phyloP scores from a whole-genome alignment of 2,797 vertebrate genomes.

The Anguilla anguilla region DNA sequence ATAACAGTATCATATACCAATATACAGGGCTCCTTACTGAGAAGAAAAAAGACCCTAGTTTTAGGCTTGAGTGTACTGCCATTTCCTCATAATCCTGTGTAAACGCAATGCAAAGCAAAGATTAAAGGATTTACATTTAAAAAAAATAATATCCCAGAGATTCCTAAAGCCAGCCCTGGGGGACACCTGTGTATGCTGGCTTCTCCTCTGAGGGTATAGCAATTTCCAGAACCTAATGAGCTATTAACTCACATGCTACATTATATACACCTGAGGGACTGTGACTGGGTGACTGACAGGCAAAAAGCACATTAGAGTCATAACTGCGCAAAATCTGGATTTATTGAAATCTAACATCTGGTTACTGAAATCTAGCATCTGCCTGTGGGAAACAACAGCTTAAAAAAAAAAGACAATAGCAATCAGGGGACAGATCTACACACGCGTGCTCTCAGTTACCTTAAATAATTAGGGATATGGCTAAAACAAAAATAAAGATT shows the following conservation, averaged over 20 bases:
- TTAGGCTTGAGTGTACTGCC: background rate
- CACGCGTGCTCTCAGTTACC: background rate
- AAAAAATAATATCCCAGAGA: background rate
- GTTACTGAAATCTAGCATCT: background rate
- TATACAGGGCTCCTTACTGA: background rate
- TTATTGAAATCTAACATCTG: background rate
- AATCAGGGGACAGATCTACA: background rate
- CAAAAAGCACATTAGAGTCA: background rate
- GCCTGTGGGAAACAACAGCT: background rate
- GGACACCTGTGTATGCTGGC: background rate
- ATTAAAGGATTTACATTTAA: background rate
- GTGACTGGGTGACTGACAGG: background rate
- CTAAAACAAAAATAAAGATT: background rate
- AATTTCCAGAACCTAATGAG: background rate
- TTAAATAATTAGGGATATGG: background rate
- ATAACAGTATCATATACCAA: background rate
- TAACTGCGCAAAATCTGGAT: background rate
- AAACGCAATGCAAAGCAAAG: background rate
- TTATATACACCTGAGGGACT: background rate
- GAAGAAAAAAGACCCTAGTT: background rate
- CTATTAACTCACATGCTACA: background rate
- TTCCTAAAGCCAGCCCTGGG: background rate
- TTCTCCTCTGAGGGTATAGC: background rate
- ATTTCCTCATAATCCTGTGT: background rate
- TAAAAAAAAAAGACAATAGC: background rate